These are phyloP conservation scores for Cantharis lateralis DNA, from an alignment of 2,888 invertebrate genomes.

Conservation along the genomic window DNA sequence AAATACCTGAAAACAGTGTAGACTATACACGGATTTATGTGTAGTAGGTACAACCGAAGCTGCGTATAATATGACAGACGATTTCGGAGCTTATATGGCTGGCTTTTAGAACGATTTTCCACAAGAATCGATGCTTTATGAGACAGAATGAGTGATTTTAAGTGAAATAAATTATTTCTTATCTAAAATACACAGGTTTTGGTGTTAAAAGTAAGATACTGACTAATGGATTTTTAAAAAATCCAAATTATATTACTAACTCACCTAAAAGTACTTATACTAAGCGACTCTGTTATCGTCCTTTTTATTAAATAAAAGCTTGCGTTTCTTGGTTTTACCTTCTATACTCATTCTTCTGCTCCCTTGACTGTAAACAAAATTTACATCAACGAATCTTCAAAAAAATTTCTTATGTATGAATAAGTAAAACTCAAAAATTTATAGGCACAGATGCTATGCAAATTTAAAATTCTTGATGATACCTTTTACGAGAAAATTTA, in stretches of 20 bases:
- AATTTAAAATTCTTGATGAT: background rate
- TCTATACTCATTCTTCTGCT: background rate
- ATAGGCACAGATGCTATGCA: background rate
- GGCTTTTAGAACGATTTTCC: constrained; percentile 14
- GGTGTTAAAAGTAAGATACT: constrained; percentile 19
- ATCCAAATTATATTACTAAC: background rate
- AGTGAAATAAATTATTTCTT: constrained; percentile 33
- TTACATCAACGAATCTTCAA: background rate
- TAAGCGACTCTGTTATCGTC: background rate
- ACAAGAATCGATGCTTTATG: constrained; percentile 22
- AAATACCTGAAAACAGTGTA: constrained; percentile 20
- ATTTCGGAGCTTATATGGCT: constrained; percentile 13
- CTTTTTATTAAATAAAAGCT: background rate
- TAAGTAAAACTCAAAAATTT: background rate
- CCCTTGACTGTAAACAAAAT: background rate
- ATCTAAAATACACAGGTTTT: constrained; percentile 30
- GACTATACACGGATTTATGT: constrained; percentile 27
- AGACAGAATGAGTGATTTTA: constrained; percentile 30
- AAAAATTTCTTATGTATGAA: background rate
- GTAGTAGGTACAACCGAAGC: constrained; percentile 21
- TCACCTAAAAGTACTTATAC: background rate
- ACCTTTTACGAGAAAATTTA: background rate
- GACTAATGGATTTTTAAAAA: constrained; percentile 19
- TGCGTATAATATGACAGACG: constrained; percentile 16
- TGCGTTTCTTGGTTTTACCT: background rate